These are phyloP conservation scores for Odocoileus virginianus DNA, from an alignment of 2,113 vertebrate species.

Conservation along the genomic window DNA sequence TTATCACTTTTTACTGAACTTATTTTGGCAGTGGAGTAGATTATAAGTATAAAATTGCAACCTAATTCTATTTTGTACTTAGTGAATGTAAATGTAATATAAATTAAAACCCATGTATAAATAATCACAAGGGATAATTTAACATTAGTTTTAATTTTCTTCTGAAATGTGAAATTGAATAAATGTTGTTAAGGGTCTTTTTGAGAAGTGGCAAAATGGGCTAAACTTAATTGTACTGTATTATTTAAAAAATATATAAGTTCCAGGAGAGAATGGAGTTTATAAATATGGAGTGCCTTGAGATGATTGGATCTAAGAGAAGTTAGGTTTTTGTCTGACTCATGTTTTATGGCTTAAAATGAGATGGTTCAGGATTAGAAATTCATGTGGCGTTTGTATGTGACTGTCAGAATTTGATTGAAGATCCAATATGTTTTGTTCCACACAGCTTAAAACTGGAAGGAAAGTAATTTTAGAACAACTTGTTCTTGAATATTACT, in stretches of 20 bases:
- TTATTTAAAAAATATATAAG: slow-evolving; percentile 31
- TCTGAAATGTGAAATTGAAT: slow-evolving; percentile 48
- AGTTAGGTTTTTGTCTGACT: background rate
- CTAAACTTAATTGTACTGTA: slow-evolving; percentile 24
- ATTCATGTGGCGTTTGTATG: background rate
- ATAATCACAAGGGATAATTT: slow-evolving; percentile 13
- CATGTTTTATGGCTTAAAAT: background rate
- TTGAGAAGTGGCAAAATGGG: background rate
- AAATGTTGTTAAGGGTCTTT: slow-evolving; percentile 21
- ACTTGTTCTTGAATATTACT: slow-evolving; percentile 9
- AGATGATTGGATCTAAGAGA: background rate
- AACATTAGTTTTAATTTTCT: slow-evolving; percentile 50
- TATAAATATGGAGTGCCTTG: background rate
- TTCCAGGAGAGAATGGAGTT: background rate
- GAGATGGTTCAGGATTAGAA: background rate
- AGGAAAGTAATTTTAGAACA: slow-evolving; percentile 15
- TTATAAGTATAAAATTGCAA: slow-evolving; percentile 33
- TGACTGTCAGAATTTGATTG: slow-evolving; percentile 13
- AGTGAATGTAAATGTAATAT: slow-evolving; percentile 15
- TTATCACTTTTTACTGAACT: slow-evolving; percentile 1
- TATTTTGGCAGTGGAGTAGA: slow-evolving; percentile 29
- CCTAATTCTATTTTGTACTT: slow-evolving; percentile 7
- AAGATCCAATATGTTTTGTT: slow-evolving; percentile 15
- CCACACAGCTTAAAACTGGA: background rate
- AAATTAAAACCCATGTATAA: slow-evolving; percentile 26